Evolutionary conservation across 2,113 vertebrate species (phyloP), one percentile per base, ranked within the genome.

Genomic region (Hydrolagus affinis): DNA sequence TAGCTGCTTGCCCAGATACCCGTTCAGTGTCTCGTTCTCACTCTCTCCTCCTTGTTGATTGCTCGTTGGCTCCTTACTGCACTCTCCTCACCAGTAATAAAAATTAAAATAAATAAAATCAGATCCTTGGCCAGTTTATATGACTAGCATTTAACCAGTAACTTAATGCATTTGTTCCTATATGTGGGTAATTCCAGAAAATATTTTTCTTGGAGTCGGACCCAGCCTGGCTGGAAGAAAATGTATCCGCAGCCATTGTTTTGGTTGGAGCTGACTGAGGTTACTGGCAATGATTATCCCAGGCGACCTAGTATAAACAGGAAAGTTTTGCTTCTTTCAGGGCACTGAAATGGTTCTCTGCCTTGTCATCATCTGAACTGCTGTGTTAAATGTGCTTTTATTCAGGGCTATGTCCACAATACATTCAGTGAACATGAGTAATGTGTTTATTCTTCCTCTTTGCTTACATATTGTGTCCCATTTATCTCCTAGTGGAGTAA

Each of bases 291-390:
- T 66, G 60, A 83, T 66, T 62, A 83, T 66, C 78, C 9, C 44
- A 30, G 78, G 60, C 60, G 66, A 83, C 23, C 25, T 83, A 59
- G 60, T 30, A 62, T 83, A 83, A 83, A 83, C 78, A 83, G 78
- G 62, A 32, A n/a, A 56, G 19, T 66, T 28, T 80, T 28, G 44
- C 44, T 44, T 64, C 11, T 83, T 83, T 32, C 12, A 19, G 57
- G 25, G 25, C 19, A 30, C 25, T 66, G 8, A 21, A 17, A 62
- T 80, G 32, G 59, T 32, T 83, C 60, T 75, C 30, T 74, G 72
- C 72, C 28, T 74, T 44, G 0, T 75, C 30, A 8, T 75, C 3
- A 56, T 56, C 30, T 75, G 14, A 19, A 19, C 30, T 75, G 25
- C 25, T 66, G 8, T 14, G 4, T 12, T 64, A 83, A 83, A 83